phyloP scores from a whole-genome alignment of 2,888 invertebrate genomes.

The Erpobdella octoculata region DNA sequence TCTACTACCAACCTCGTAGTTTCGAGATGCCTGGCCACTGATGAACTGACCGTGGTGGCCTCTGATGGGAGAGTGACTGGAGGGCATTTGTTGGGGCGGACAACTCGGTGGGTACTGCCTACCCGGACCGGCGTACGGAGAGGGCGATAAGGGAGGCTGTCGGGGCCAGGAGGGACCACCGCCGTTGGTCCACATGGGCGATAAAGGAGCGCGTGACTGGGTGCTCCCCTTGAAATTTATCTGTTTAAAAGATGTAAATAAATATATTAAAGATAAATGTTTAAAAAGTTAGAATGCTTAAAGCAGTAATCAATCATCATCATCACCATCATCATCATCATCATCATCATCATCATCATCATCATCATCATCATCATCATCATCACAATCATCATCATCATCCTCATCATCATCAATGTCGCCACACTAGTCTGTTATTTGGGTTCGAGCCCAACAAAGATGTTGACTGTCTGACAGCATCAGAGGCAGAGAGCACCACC shows the following conservation, averaged over 20 bases:
- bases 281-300: no score
- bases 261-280: no score
- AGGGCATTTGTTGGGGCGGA: conserved; percentile 17
- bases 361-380: not conserved
- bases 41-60: conserved; percentile 9
- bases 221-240: not conserved
- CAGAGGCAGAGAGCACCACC: no score
- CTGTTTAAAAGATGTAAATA: not conserved
- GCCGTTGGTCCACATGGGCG: conserved; percentile 6
- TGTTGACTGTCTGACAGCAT: no score
- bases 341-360: conserved; percentile 6
- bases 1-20: conserved; percentile 15
- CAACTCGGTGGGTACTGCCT: conserved; percentile 15
- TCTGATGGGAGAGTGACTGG: conserved; percentile 8
- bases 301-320: not conserved
- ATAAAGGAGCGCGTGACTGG: not conserved
- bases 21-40: not conserved
- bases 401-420: not conserved
- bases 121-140: not conserved
- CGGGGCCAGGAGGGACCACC: conserved; percentile 1
- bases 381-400: not conserved
- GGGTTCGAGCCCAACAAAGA: no score
- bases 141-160: conserved; percentile 10
- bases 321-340: not conserved
- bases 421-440: not conserved